Percentiles rank a stretch among this genome's conserved stretches.
These are phyloP conservation scores for Ictalurus punctatus DNA, from an alignment of 2,113 vertebrate genomes.

Conservation along the genomic window DNA sequence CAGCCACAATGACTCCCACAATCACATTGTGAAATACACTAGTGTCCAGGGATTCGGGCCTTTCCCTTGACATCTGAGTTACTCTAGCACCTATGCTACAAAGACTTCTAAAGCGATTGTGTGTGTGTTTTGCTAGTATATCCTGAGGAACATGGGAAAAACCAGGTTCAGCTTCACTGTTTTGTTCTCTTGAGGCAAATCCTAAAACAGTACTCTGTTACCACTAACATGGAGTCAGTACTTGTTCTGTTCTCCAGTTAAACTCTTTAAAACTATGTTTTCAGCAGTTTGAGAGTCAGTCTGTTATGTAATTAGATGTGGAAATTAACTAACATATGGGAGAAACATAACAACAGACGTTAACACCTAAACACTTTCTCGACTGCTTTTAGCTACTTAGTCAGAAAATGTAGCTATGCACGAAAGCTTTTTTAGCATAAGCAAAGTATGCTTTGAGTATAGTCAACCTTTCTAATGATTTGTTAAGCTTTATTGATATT, in stretches of 20 bases:
- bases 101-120: background rate
- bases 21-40: conserved; percentile 12
- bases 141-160: background rate
- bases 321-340: background rate
- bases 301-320: background rate
- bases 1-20: background rate
- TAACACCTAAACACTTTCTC: background rate
- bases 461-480: background rate
- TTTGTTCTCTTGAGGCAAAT: background rate
- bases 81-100: background rate
- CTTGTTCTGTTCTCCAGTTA: background rate
- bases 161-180: background rate
- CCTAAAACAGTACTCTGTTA: background rate
- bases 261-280: background rate
- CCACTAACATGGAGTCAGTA: background rate
- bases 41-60: background rate
- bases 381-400: background rate
- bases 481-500: background rate
- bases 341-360: background rate
- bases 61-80: conserved; percentile 11
- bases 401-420: background rate
- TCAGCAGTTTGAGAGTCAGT: background rate
- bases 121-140: background rate
- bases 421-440: background rate
- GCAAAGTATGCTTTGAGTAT: background rate